Percentiles rank a stretch among this genome's conserved stretches.
Conservation (phyloP, 2,797 vertebrate genomes). For the Mallotus villosus region DNA sequence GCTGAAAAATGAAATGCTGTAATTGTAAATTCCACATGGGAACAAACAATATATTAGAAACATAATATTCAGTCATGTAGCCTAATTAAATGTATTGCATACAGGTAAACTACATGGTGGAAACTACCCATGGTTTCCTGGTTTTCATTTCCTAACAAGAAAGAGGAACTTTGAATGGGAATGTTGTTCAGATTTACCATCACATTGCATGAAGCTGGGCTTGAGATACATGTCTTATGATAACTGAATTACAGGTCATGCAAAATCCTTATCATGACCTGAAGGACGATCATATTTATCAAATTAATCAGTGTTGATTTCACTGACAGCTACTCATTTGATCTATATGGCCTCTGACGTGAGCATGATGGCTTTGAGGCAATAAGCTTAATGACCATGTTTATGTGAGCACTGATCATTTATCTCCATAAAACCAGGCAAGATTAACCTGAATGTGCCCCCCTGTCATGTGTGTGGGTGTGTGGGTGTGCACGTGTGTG, state of each 20-base stretch:
- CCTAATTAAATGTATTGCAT: background rate
- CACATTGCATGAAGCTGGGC: background rate
- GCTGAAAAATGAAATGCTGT: background rate
- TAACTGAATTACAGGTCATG: background rate
- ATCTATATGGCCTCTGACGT: constrained; percentile 24
- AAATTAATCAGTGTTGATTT: constrained; percentile 38
- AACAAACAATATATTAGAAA: background rate
- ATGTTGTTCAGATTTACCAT: background rate
- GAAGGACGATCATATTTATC: constrained; percentile 6
- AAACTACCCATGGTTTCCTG: background rate
- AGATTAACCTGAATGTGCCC: constrained; percentile 52
- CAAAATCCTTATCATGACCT: no score
- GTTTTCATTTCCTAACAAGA: background rate
- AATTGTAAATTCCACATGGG: background rate
- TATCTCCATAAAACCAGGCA: constrained; percentile 34
- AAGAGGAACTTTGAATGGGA: no score
- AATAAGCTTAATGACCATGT: constrained; percentile 38
- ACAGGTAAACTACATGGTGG: background rate
- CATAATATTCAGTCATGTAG: background rate
- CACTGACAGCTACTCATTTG: constrained; percentile 24
- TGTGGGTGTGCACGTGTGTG: background rate
- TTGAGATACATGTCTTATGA: background rate
- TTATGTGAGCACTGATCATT: constrained; percentile 23
- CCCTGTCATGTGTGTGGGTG: constrained; percentile 13
- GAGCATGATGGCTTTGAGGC: constrained; percentile 25